These are phyloP conservation scores for Arizona elegans DNA, from an alignment of 2,113 vertebrate species.

Conservation along the genomic window DNA sequence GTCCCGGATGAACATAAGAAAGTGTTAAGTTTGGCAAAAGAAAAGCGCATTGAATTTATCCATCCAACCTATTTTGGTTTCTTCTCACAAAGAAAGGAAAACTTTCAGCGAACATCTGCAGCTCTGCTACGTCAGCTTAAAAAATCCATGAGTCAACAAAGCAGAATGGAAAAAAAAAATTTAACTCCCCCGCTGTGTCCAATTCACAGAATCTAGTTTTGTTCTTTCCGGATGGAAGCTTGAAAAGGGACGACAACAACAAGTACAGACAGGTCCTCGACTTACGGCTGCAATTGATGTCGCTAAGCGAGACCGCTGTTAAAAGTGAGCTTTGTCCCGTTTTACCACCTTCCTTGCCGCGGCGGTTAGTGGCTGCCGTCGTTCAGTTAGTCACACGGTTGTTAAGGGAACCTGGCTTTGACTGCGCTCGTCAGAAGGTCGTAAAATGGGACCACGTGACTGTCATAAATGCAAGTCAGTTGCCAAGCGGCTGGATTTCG, in stretches of 20 bases:
- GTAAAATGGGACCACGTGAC: too few relatives aligned
- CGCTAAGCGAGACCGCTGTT: too few relatives aligned
- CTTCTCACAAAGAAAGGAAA: background rate
- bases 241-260: background rate
- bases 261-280: background rate
- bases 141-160: accelerated
- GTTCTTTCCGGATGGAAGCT: slow-evolving; percentile 25
- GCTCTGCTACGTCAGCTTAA: slow-evolving; percentile 22
- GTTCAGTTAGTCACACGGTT: too few relatives aligned
- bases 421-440: too few relatives aligned
- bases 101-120: accelerated
- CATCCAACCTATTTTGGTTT: background rate
- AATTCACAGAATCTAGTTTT: slow-evolving; percentile 43
- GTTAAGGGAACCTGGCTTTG: too few relatives aligned
- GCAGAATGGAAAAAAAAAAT: slow-evolving; percentile 39
- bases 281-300: background rate
- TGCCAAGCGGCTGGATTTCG: too few relatives aligned
- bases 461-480: too few relatives aligned
- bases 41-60: background rate
- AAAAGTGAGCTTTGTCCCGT: too few relatives aligned
- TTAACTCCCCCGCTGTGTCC: slow-evolving; percentile 20
- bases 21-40: background rate
- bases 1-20: background rate
- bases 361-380: too few relatives aligned
- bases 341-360: too few relatives aligned